Base-by-base conservation (phyloP, 2,113 vertebrate genomes). In the Stigmatopora argus region DNA sequence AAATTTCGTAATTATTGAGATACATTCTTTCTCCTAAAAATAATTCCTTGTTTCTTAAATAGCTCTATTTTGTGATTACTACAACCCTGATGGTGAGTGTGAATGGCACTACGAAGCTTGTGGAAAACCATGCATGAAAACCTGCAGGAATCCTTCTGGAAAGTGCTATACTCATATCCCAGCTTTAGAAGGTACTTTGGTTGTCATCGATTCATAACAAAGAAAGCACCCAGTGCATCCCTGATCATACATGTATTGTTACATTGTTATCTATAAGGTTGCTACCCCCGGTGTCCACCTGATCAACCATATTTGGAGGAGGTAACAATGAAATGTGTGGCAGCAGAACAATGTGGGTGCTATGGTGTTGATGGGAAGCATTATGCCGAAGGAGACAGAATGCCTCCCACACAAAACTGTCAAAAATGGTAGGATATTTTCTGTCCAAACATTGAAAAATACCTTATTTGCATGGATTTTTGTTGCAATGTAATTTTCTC, bases 1-100 rank as follows among this genome's bases (percentile, higher is more conserved):
- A 53, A 19, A 52, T 21, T 21, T 5, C 11, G 18, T 3, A 51
- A 51, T 1, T 49, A 49, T 49, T 51, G 15, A n/a, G 18, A 6
- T 51, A 51, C n/a, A 51, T 14, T 48, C 48, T 18, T 3, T 4
- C 17, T 68, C 2, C 26, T 23, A 52, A 51, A 23, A 12, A 35
- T 9, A 3, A 2, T 56, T 38, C 45, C 26, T 73, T 15, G 51
- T 66, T 0, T 66, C 26, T 68, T 67, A 15, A 56, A 83, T 47
- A 97, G 95, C 95, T 44, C 67, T 97, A 0, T 95, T 96, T 86
- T 97, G 95, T 12, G 94, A 96, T 78, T 97, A 88, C 83, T 96
- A 96, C 88, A 97, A 96, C 65, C 78, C 89, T 2, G 52, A 89
- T 47, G 94, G 90, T 26, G 83, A 87, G 67, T 98, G 94, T 65